These are phyloP conservation scores for Carterocephalus palaemon DNA, from an alignment of 2,888 invertebrate genomes.

Conservation along the genomic window DNA sequence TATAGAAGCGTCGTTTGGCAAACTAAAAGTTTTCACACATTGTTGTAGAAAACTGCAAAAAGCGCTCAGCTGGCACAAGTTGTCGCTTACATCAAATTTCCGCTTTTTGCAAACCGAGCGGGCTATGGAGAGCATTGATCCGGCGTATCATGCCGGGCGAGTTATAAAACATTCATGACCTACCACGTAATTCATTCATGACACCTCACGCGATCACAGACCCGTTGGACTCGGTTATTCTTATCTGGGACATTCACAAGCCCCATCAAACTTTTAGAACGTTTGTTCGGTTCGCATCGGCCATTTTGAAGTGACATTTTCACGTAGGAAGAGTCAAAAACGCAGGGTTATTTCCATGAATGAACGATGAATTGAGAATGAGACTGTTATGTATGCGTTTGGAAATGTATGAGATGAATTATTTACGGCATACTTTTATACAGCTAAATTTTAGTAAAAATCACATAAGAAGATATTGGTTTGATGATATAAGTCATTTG, in stretches of 20 bases:
- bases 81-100: constrained; percentile 26
- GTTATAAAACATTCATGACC: constrained; percentile 72
- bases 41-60: constrained; percentile 12
- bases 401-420: constrained; percentile 1
- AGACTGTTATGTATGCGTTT: not conserved
- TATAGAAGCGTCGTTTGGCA: not conserved
- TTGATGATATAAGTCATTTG: too few species aligned
- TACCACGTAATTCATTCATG: constrained; percentile 66
- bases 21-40: constrained; percentile 12
- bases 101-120: constrained; percentile 15
- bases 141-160: constrained; percentile 47
- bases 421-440: too few species aligned
- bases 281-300: constrained; percentile 9
- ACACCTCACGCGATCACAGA: constrained; percentile 41
- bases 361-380: constrained; percentile 1
- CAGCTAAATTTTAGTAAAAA: too few species aligned
- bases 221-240: constrained; percentile 33
- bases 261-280: constrained; percentile 23
- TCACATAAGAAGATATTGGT: too few species aligned
- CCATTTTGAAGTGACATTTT: not conserved
- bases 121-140: constrained; percentile 42
- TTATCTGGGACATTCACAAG: constrained; percentile 26
- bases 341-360: not conserved
- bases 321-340: not conserved
- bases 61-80: constrained; percentile 19